Conservation (phyloP, 2,797 vertebrate genomes). For the Helostoma temminkii region DNA sequence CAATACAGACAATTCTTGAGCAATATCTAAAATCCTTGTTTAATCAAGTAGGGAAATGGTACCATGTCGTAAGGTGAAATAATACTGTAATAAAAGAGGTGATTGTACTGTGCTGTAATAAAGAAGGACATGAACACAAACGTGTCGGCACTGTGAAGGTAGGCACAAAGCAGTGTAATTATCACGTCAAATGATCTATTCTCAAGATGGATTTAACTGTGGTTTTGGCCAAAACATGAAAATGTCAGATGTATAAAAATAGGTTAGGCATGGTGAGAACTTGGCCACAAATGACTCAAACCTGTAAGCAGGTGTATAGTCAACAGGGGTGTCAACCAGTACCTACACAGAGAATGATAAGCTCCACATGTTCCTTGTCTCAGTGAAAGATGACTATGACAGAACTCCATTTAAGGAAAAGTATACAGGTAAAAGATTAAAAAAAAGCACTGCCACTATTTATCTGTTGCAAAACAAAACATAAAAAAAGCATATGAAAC, state of each 20-base stretch:
- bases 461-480: slow-evolving; percentile 27
- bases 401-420: slow-evolving; percentile 15
- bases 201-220: background rate
- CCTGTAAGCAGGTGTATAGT: slow-evolving; percentile 61
- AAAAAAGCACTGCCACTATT: background rate
- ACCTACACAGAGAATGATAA: slow-evolving; percentile 19
- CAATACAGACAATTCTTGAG: background rate
- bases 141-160: background rate
- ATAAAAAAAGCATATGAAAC: background rate
- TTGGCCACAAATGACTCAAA: slow-evolving; percentile 50
- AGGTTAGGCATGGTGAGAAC: slow-evolving; percentile 33
- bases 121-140: background rate
- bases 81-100: no score
- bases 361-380: slow-evolving; percentile 24
- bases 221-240: slow-evolving; percentile 3
- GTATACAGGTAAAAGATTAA: slow-evolving; percentile 1
- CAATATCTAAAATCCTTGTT: slow-evolving; percentile 8
- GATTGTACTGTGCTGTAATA: background rate
- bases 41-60: no score
- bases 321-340: slow-evolving; percentile 54
- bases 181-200: background rate
- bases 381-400: slow-evolving; percentile 21
- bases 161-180: background rate
- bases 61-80: no score
- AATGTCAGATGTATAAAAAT: slow-evolving; percentile 21